phyloP scores from a whole-genome alignment of 2,113 vertebrate species.

The Poecile atricapillus region DNA sequence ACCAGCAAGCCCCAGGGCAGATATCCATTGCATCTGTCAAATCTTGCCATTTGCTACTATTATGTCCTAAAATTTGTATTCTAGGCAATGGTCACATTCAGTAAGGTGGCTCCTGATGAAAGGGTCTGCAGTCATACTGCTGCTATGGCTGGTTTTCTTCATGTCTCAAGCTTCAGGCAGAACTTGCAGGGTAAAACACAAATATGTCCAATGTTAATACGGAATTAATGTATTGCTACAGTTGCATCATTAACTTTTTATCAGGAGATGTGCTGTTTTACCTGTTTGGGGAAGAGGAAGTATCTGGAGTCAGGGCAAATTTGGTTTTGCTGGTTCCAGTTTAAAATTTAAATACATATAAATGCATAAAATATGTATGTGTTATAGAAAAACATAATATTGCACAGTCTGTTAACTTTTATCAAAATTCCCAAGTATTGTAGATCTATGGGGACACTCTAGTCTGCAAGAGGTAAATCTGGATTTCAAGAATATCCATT shows the following conservation, averaged over 20 bases:
- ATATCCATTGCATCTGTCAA: background rate
- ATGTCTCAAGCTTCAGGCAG: background rate
- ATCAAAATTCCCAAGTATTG: background rate
- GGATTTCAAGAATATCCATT: background rate
- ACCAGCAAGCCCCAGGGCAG: slow-evolving; percentile 10
- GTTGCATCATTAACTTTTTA: background rate
- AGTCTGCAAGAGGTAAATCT: background rate
- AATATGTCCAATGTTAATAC: background rate
- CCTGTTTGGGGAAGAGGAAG: background rate
- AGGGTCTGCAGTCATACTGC: background rate
- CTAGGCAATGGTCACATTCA: background rate
- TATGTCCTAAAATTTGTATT: slow-evolving; percentile 13
- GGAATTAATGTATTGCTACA: background rate
- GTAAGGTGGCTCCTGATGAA: background rate
- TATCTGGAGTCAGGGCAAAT: background rate
- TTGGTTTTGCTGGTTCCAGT: background rate
- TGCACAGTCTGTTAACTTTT: background rate
- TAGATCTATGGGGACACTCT: background rate
- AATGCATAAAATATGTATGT: background rate
- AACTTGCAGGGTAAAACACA: background rate
- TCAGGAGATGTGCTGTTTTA: background rate
- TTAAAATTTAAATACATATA: background rate
- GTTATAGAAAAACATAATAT: background rate
- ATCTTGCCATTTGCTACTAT: slow-evolving; percentile 16
- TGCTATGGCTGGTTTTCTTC: background rate